Evolutionary conservation across 2,797 vertebrate species (phyloP), one percentile per base, ranked within the genome.

Genomic region (Sebastes hubbsi): DNA sequence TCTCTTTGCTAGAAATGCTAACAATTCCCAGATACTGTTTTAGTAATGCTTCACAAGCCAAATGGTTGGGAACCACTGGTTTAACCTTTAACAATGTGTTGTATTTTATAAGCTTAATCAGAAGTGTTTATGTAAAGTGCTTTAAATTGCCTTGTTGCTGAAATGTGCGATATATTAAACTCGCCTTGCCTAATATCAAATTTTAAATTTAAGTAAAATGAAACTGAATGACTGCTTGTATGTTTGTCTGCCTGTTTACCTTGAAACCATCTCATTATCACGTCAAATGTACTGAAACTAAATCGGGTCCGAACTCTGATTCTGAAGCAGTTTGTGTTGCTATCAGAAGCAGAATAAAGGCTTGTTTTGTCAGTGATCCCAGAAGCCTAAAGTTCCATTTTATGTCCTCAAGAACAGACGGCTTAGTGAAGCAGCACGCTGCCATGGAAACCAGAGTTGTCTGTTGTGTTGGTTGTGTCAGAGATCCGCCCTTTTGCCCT

Each of bases 401-500:
- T 61, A 78, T 69, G 22, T 86, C 81, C 78, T 36, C 22, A 49
- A 85, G 81, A 85, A 91, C 90, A 88, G 86, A 85, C 81, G 62
- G 85, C 86, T 94, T 77, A 92, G 75, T 81, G 83, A 88, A 80
- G 90, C 90, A 82, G 72, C 85, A 59, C 0, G 92, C 75, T 88
- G 74, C 92, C 88, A 89, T 94, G 92, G 92, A 85, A 88, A 95
- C 92, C 82, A 32, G 67, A 3, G 84, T 84, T 81, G 79, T 78
- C 52, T 88, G 81, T 87, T 91, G 88, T 86, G 83, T 78, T 81
- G 88, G 52, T 64, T 84, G 89, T 89, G 76, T 93, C 88, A 84
- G 85, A 86, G 84, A 85, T 61, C 83, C 56, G 80, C 91, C 91
- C 90, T 88, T 90, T 92, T 70, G 92, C 90, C 84, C 85, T 78